Evolutionary conservation across 2,888 invertebrate genomes (phyloP), one percentile per base, ranked within the genome.

Genomic region (Cataglyphis altisquamis): DNA sequence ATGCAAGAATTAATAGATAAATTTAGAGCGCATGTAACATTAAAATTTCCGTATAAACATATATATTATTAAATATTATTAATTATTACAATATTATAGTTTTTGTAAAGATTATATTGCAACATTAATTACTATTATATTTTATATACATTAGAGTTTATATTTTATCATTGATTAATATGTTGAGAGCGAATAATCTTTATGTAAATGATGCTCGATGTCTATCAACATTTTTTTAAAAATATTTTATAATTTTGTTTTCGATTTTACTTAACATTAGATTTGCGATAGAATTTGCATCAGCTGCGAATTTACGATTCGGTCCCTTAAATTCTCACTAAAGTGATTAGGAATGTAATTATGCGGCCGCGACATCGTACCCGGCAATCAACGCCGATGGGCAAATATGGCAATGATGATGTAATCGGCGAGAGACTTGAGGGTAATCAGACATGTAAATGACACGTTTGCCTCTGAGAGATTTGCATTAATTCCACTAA

Each of bases 401-500:
- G 74, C 73, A 82, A 82, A 81, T 81, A 74, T 75, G 74, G 75
- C 78, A 82, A 66, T 64, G 82, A 75, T 77, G 75, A 82, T 75
- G 77, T 82, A 82, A 82, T 60, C 77, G 57, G 12, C 12, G 82
- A 77, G 66, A 75, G 66, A 41, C 77, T 66, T 74, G 78, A 66
- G 62, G 63, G 70, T 86, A 87, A 88, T 88, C 84, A 86, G 84
- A 70, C 81, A 87, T 86, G 89, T 88, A 88, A 90, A 88, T 85
- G 86, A 86, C 83, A 75, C 87, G 85, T 88, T 89, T 87, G 87
- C 87, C 83, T 78, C 83, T 77, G 80, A 80, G 84, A 87, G 84
- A 88, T 90, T 89, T 86, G 84, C 86, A 90, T 90, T 85, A 87
- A 88, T 89, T 90, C 80, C 64, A 63, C 70, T 87, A 88, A 88